Evolutionary conservation across 2,797 vertebrate genomes (phyloP).

Genomic region (Furcifer pardalis): DNA sequence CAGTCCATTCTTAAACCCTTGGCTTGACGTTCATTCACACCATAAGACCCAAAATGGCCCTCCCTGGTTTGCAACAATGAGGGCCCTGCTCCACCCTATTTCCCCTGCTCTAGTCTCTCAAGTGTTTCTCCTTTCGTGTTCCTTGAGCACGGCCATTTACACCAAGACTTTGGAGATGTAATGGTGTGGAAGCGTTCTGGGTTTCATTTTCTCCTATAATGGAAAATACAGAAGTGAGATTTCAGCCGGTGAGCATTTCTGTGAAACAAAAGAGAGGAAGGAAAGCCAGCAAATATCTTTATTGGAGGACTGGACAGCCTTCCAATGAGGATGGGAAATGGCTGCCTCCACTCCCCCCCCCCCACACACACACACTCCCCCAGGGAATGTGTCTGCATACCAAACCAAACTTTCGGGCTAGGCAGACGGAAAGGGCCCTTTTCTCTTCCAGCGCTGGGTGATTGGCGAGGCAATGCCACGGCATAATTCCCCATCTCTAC

Average conservation of each 20-base stretch:
- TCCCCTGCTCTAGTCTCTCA: not conserved
- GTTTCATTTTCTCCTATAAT: conserved; percentile 66
- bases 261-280: conserved; percentile 54
- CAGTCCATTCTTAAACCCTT: not conserved
- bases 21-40: too few relatives aligned
- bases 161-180: conserved; percentile 23
- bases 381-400: conserved; percentile 73
- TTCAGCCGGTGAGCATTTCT: conserved; percentile 67
- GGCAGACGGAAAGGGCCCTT: conserved; percentile 67
- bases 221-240: conserved; percentile 67
- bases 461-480: conserved; percentile 78
- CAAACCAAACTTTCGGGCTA: conserved; percentile 73
- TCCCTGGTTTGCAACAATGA: too few relatives aligned
- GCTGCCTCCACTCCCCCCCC: conserved; percentile 63
- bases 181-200: conserved; percentile 34
- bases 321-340: conserved; percentile 77
- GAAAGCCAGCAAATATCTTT: conserved; percentile 71
- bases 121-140: not conserved
- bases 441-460: conserved; percentile 60
- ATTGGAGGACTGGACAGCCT: conserved; percentile 76
- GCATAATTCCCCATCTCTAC: conserved; percentile 75
- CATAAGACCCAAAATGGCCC: not conserved
- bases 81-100: not conserved
- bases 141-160: conserved; percentile 19
- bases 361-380: conserved; percentile 62